Evolutionary conservation across 2,888 invertebrate genomes (phyloP).

Genomic region (Erebia palarica): DNA sequence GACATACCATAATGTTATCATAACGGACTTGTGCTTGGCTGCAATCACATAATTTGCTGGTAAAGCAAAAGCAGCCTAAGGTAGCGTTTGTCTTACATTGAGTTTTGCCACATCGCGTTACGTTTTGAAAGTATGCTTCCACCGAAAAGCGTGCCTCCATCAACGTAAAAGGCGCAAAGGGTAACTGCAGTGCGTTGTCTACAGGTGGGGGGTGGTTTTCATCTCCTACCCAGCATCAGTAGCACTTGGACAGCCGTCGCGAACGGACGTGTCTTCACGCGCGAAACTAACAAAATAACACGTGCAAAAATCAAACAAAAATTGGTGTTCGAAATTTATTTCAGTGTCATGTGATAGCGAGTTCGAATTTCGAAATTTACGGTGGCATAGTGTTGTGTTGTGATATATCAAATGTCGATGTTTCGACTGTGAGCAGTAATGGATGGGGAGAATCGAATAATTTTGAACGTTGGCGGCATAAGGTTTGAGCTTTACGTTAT

Average conservation of each 20-base stretch:
- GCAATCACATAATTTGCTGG: too few species aligned
- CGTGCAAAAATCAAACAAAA: slow-evolving; percentile 13
- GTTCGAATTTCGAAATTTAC: slow-evolving; percentile 45
- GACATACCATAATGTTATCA: too few species aligned
- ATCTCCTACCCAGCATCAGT: slow-evolving; percentile 48
- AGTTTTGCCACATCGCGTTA: not conserved
- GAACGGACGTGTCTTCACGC: slow-evolving; percentile 48
- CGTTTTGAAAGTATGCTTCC: slow-evolving; percentile 4
- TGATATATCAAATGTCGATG: slow-evolving; percentile 43
- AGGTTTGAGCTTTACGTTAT: slow-evolving; percentile 71
- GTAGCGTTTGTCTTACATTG: too few species aligned
- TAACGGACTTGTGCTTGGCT: too few species aligned
- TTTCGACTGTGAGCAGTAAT: slow-evolving; percentile 61
- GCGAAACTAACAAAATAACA: not conserved
- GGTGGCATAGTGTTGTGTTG: slow-evolving; percentile 36
- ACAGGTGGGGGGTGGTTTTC: slow-evolving; percentile 72
- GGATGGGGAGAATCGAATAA: slow-evolving; percentile 96
- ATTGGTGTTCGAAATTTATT: slow-evolving; percentile 23
- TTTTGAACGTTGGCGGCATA: slow-evolving; percentile 96
- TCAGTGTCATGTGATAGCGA: slow-evolving; percentile 34
- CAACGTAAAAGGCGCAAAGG: slow-evolving; percentile 39
- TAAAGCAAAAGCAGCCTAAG: too few species aligned
- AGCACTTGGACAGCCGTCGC: slow-evolving; percentile 50
- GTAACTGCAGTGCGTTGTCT: slow-evolving; percentile 78
- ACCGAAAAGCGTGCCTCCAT: slow-evolving; percentile 17